Base-by-base conservation (phyloP, 2,888 invertebrate genomes). In the Cephus pulcher region DNA sequence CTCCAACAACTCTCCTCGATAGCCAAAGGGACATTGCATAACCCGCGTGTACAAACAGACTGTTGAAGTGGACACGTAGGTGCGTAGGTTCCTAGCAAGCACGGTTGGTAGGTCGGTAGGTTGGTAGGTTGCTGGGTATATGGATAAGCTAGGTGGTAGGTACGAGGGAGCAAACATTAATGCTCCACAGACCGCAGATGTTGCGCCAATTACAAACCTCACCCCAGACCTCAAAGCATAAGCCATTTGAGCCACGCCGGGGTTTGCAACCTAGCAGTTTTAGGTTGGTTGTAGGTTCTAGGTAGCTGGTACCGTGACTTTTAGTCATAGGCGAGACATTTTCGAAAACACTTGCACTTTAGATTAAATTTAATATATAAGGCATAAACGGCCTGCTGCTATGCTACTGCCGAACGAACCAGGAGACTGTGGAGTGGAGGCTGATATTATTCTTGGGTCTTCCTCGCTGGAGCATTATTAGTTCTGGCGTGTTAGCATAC, bases 261-360 rank as follows among this genome's bases (percentile, higher is more conserved):
- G 40, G 40, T 40, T 15, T 40, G 40, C 40, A 40, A 40, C 40
- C 40, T 40, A 15, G 40, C 40, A 40, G 40, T 40, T 40, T 15
- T 15, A 40, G 40, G 15, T 40, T 40, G 40, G 15, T 15, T 40
- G 40, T 40, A 40, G 15, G 15, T 40, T 40, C 4, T 97, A 97
- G 87, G 95, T 95, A 90, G 97, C 94, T 12, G 97, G 94, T 0
- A 97, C 96, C 0, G 40, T 40, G 40, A 40, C 15, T 70, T 70
- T 70, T n/a, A 33, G 70, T 70, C 37, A 35, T 74, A 74, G 75
- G 77, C 80, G 83, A 83, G 68, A 76, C 73, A 87, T 87, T 87
- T 87, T 80, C 84, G 86, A 84, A 84, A 79, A 84, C 81, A 80
- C 82, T 82, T 82, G 84, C 83, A 83, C 84, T 85, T 83, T 82